A percentile compares a stretch with the other conserved stretches of the same genome.
Conservation (phyloP, 2,797 vertebrate species). For the Aphelocoma californica region DNA sequence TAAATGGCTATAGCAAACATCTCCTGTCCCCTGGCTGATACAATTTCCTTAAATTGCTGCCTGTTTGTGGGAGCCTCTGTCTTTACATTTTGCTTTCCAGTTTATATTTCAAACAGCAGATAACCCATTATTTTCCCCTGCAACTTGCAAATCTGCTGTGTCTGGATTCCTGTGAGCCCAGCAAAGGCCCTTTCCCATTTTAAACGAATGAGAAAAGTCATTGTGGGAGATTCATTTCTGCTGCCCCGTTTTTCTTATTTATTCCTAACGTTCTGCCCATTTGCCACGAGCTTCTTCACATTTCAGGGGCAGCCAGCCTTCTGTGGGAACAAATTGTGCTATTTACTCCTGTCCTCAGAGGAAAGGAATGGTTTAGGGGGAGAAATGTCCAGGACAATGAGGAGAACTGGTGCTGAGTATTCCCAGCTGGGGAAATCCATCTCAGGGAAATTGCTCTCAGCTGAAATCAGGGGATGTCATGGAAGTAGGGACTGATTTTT, state of each 20-base stretch:
- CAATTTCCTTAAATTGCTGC: not conserved
- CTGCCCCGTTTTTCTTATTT: conserved; percentile 66
- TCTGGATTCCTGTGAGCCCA: conserved; percentile 7
- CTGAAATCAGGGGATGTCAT: conserved; percentile 26
- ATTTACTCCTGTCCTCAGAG: conserved; percentile 65
- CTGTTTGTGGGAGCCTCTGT: not conserved
- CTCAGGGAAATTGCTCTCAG: conserved; percentile 55
- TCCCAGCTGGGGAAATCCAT: conserved; percentile 52
- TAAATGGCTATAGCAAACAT: not conserved
- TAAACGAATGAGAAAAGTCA: conserved; percentile 55
- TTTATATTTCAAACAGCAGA: conserved; percentile 35
- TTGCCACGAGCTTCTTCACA: conserved; percentile 65
- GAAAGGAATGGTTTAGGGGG: conserved; percentile 49
- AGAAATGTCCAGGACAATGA: conserved; percentile 65
- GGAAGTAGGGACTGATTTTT: not conserved
- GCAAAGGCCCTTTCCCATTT: not conserved
- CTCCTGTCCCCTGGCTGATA: not conserved
- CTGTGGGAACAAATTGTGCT: conserved; percentile 65
- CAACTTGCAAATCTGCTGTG: conserved; percentile 7
- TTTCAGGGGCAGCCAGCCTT: conserved; percentile 61
- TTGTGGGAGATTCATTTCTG: conserved; percentile 60
- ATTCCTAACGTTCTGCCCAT: conserved; percentile 53
- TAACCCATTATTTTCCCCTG: not conserved
- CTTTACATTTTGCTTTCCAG: conserved; percentile 11
- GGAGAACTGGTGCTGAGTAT: conserved; percentile 22